Evolutionary conservation across 2,797 vertebrate species (phyloP).

Genomic region (Halcyon leucocephala): DNA sequence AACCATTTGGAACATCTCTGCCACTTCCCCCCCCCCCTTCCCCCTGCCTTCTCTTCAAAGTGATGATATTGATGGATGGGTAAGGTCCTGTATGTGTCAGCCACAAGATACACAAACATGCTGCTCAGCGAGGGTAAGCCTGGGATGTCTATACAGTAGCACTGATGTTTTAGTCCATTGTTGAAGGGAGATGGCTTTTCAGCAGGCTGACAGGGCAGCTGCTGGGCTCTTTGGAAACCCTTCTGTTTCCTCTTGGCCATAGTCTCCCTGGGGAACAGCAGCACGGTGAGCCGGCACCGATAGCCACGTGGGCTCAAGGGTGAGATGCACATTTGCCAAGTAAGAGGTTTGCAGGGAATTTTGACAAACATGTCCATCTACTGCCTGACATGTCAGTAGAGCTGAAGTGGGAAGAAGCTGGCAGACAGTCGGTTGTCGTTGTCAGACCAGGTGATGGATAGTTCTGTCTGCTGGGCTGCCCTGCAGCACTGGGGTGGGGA

Average conservation of each 20-base stretch:
- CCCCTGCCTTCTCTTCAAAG: background rate
- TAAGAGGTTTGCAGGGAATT: background rate
- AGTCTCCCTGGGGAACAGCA: background rate
- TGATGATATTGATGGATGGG: slow-evolving; percentile 50
- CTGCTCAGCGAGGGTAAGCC: background rate
- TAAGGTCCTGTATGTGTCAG: slow-evolving; percentile 28
- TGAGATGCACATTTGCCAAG: background rate
- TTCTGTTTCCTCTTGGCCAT: background rate
- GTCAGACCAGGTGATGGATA: background rate
- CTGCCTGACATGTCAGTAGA: background rate
- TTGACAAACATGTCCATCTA: background rate
- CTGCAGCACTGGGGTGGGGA: background rate
- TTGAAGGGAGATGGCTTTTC: slow-evolving; percentile 32
- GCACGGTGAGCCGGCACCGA: background rate
- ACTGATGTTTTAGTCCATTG: background rate
- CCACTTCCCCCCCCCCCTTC: too few species aligned
- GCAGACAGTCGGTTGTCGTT: background rate
- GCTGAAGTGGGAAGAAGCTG: background rate
- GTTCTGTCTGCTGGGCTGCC: background rate
- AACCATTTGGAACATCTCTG: background rate
- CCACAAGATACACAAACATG: slow-evolving; percentile 1
- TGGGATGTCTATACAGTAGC: slow-evolving; percentile 28
- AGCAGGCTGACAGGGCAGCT: slow-evolving; percentile 57
- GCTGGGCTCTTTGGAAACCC: background rate
- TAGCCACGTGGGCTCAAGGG: background rate